Percentiles rank a stretch among this genome's conserved stretches.
Conservation (phyloP, 2,113 vertebrate species). For the Okapia johnstoni region DNA sequence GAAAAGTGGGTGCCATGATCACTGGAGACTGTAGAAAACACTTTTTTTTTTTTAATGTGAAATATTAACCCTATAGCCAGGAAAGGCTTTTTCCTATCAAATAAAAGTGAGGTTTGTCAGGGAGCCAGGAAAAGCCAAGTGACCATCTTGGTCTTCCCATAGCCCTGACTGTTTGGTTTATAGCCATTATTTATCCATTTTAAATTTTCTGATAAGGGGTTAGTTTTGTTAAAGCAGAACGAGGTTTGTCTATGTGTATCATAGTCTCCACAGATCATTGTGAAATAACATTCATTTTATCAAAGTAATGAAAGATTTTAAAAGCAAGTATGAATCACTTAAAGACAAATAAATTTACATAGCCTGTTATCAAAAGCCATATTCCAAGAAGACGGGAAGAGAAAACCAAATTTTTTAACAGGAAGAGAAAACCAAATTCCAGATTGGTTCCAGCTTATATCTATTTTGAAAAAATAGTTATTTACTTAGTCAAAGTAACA, state of each 20-base stretch:
- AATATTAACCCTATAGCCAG: neutral
- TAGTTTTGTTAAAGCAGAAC: neutral
- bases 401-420: neutral
- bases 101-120: neutral
- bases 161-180: neutral
- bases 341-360: neutral
- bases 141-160: rapidly evolving
- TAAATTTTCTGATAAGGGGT: neutral
- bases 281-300: neutral
- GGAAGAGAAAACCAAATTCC: neutral
- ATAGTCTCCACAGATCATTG: neutral
- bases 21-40: neutral
- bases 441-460: neutral
- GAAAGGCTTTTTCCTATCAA: neutral
- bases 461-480: neutral
- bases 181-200: neutral
- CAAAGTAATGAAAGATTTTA: neutral
- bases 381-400: neutral
- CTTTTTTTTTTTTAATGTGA: neutral
- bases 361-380: neutral
- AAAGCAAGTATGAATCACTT: neutral
- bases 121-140: neutral
- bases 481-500: neutral
- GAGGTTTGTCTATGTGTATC: neutral
- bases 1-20: neutral